Conservation (phyloP, 2,113 vertebrate genomes). For the Crocuta crocuta region DNA sequence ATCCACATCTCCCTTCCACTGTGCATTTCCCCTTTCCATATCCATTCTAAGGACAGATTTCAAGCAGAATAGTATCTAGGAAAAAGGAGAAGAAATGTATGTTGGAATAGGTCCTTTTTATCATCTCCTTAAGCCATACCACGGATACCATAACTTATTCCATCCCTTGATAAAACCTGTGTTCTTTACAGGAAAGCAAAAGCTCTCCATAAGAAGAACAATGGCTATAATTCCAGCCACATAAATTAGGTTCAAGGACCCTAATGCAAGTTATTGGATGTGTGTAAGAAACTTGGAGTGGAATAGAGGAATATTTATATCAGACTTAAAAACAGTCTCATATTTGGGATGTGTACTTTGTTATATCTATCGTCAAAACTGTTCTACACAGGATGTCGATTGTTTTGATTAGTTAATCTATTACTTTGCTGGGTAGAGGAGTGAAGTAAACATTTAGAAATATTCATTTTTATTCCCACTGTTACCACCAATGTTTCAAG, state of each 20-base stretch:
- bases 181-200: not conserved
- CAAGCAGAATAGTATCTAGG: not conserved
- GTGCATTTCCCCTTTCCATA: not conserved
- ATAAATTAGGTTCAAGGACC: not conserved
- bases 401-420: not conserved
- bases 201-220: not conserved
- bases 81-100: not conserved
- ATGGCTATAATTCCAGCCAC: not conserved
- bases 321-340: not conserved
- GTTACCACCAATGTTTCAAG: not conserved
- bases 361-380: not conserved
- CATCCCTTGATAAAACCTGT: not conserved
- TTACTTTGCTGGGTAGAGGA: not conserved
- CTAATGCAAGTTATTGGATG: not conserved
- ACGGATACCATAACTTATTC: not conserved
- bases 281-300: not conserved
- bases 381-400: not conserved
- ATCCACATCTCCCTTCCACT: not conserved
- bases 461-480: not conserved
- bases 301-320: not conserved
- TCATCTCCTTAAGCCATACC: not conserved
- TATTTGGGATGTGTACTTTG: not conserved
- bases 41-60: not conserved
- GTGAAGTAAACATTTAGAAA: not conserved
- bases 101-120: not conserved